Evolutionary conservation across 2,113 vertebrate species (phyloP).

Genomic region (Cromileptes altivelis): DNA sequence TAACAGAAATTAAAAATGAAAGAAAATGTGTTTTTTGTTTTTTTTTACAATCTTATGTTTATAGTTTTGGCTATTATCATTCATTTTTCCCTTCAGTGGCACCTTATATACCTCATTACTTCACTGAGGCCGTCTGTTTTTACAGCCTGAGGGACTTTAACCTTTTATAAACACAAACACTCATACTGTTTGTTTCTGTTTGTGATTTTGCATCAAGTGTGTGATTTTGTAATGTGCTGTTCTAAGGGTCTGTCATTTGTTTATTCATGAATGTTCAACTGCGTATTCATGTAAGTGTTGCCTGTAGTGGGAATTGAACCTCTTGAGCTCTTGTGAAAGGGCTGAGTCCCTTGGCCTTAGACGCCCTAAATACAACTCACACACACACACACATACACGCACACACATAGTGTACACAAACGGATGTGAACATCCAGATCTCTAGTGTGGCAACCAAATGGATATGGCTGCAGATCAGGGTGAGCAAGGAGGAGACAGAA

Average conservation of each 20-base stretch:
- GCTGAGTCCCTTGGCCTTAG: constrained; percentile 2
- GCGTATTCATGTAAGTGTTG: constrained; percentile 27
- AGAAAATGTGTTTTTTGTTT: background rate
- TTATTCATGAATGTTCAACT: constrained; percentile 29
- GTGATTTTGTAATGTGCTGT: background rate
- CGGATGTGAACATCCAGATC: constrained; percentile 25
- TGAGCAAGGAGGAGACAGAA: constrained; percentile 8
- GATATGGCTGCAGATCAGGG: constrained; percentile 8
- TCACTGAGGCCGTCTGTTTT: background rate
- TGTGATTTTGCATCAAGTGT: background rate
- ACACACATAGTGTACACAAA: constrained; percentile 5
- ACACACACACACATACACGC: constrained; percentile 44
- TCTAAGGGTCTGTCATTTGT: constrained; percentile 23
- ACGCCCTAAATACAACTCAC: background rate
- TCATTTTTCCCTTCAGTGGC: background rate
- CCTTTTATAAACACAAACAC: background rate
- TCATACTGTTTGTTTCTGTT: background rate
- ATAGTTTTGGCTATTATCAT: background rate
- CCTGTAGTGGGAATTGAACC: constrained; percentile 46
- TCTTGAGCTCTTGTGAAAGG: constrained; percentile 21
- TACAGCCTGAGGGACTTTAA: background rate
- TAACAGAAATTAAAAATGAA: background rate
- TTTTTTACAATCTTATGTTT: background rate
- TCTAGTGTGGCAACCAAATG: constrained; percentile 47
- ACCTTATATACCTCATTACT: background rate